Evolutionary conservation across 1,140 invertebrate genomes (phyloP), one percentile per base, ranked within the genome.

Genomic region (Eriosoma lanigerum): DNA sequence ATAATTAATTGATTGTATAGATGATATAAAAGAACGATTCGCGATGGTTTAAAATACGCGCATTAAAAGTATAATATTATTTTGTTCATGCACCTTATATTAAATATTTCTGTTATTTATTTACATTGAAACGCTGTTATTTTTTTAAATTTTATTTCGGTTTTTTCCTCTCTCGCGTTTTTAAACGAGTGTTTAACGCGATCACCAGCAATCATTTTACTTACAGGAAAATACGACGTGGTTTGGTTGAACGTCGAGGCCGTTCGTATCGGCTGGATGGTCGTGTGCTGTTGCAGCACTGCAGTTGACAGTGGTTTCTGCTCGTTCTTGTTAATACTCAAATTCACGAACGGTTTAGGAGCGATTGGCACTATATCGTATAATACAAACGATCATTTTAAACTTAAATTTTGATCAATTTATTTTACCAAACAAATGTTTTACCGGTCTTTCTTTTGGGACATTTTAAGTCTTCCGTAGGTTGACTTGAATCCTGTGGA

Each of bases 381-480:
- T 38, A n/a, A 38, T 38, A 38, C 32, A 38, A 38, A 38, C 32
- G 32, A 38, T 4, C 32, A 38, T 38, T 38, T 38, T 8, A 38
- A 38, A 38, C 8, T 38, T 38, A 38, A 38, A 38, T 38, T 38
- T 8, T 4, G 3, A 38, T 38, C 8, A 8, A 38, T 38, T 38
- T 38, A 38, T 38, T 38, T 38, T 38, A 38, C 3, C 8, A 72
- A 19, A 12, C 52, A 21, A 70, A 52, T 24, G 29, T 76, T 8
- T 60, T 72, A 56, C 64, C 80, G 1, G 64, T 72, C 0, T 38
- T 62, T 58, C 68, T 24, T 3, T 54, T 81, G 3, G 26, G 80
- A 83, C 91, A 92, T 83, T 87, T 89, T 68, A 90, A 87, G 83
- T 90, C 89, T 50, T 86, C 84, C 19, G 89, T 91, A 15, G 90